phyloP scores from a whole-genome alignment of 2,888 invertebrate genomes.

The Mythimna lalbum region DNA sequence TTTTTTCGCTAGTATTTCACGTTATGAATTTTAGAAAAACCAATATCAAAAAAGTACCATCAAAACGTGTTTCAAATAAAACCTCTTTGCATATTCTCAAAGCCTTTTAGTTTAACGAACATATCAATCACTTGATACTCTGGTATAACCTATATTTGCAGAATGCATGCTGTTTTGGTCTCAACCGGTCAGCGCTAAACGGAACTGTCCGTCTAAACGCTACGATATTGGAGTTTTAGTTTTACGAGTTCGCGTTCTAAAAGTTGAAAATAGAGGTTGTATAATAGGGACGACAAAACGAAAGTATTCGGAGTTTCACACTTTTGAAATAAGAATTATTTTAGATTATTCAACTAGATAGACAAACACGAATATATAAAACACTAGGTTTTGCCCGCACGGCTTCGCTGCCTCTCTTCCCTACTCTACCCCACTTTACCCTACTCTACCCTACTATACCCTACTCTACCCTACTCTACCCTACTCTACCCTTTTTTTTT shows the following conservation, averaged over 20 bases:
- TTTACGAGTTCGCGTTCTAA: background rate
- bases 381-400: too few species aligned
- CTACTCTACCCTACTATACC: too few species aligned
- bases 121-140: constrained; percentile 11
- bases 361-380: too few species aligned
- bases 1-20: too few species aligned
- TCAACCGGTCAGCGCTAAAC: constrained; percentile 13
- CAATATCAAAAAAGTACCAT: too few species aligned
- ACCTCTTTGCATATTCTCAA: background rate
- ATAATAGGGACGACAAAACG: background rate
- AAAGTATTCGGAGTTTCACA: background rate
- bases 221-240: background rate
- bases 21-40: too few species aligned
- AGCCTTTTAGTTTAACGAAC: constrained; percentile 3
- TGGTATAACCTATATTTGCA: constrained; percentile 18
- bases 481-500: too few species aligned
- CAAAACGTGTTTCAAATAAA: background rate
- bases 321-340: background rate
- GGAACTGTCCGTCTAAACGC: constrained; percentile 32
- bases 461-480: too few species aligned
- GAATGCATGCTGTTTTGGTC: constrained; percentile 14
- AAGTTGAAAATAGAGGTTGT: background rate
- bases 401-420: too few species aligned
- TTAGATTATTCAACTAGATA: too few species aligned
- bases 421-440: too few species aligned